Evolutionary conservation across 2,888 invertebrate species (phyloP), one percentile per base, ranked within the genome.

Genomic region (Agrypnus murinus): DNA sequence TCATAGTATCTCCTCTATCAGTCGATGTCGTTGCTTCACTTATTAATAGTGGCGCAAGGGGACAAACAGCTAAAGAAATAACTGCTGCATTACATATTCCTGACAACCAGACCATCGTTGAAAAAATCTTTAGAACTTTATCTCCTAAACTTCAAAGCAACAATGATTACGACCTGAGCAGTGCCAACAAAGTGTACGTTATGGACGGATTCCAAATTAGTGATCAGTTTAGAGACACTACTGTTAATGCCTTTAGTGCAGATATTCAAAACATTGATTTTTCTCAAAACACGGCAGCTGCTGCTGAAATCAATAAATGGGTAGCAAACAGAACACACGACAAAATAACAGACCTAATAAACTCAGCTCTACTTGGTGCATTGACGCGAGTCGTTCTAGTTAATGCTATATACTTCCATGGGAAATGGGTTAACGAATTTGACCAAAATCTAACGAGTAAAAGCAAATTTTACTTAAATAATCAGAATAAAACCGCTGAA

Each of bases 241-340:
- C 93, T 0, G 79, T 86, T 7, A 86, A 89, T 25, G 85, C 89
- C 40, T 95, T 93, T 80, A 84, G 88, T 58, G 89, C 92, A 1
- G 88, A 87, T 5, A 87, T 91, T 2, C 88, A 92, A 71, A 78
- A 77, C 62, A 60, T 84, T 1, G 76, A 84, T 65, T 82, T 81
- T 50, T 48, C 10, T 25, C 15, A 65, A 31, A 48, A 12, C 10
- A 15, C 6, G 1, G 31, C 2, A 55, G 77, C 84, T 0, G 80
- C 82, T 0, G 25, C 66, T 2, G 68, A 36, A 0, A 85, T 85
- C 8, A 85, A 85, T 70, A 53, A 77, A 34, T 85, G 84, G 84
- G 84, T 85, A 1, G 81, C 81, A 70, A 50, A 75, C 9, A 79
- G 81, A 65, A 84, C 84, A 4, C 79, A 83, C 66, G 65, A 82